Evolutionary conservation across 2,797 vertebrate genomes (phyloP).

Genomic region (Emydoidea blandingii): DNA sequence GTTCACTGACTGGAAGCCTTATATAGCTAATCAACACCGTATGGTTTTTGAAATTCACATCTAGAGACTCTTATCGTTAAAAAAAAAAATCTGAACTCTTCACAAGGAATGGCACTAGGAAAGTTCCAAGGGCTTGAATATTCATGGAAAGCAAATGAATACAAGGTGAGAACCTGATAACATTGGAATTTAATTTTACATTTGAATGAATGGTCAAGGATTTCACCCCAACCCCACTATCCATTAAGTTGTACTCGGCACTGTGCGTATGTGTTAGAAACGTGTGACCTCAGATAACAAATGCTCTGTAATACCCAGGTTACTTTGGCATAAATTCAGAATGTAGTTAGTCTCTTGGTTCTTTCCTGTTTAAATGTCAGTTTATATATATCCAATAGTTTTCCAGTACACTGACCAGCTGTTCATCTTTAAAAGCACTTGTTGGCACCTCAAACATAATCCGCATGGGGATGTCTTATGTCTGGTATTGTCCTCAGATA

Average conservation of each 20-base stretch:
- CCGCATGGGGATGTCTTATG: constrained; percentile 31
- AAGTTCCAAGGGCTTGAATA: constrained; percentile 69
- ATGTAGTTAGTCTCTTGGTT: constrained; percentile 45
- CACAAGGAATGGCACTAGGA: constrained; percentile 71
- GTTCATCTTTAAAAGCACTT: constrained; percentile 60
- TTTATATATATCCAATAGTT: constrained; percentile 72
- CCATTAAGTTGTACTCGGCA: neutral
- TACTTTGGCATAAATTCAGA: constrained; percentile 58
- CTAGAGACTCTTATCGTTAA: constrained; percentile 45
- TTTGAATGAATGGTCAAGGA: constrained; percentile 52
- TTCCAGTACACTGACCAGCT: constrained; percentile 68
- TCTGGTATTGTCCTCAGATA: neutral
- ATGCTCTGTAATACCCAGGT: constrained; percentile 40
- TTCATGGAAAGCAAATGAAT: constrained; percentile 67
- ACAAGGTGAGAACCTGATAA: constrained; percentile 61
- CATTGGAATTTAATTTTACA: constrained; percentile 56
- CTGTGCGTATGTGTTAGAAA: constrained; percentile 38
- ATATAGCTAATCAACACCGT: constrained; percentile 72
- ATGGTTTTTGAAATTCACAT: constrained; percentile 73
- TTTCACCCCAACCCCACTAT: constrained; percentile 38
- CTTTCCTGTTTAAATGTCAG: neutral
- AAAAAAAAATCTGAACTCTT: constrained; percentile 20
- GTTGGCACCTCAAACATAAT: constrained; percentile 58
- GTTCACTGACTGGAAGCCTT: constrained; percentile 63
- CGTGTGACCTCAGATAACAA: constrained; percentile 39